These are phyloP conservation scores for Sycophila texana DNA, from an alignment of 2,888 invertebrate species.

Conservation along the genomic window DNA sequence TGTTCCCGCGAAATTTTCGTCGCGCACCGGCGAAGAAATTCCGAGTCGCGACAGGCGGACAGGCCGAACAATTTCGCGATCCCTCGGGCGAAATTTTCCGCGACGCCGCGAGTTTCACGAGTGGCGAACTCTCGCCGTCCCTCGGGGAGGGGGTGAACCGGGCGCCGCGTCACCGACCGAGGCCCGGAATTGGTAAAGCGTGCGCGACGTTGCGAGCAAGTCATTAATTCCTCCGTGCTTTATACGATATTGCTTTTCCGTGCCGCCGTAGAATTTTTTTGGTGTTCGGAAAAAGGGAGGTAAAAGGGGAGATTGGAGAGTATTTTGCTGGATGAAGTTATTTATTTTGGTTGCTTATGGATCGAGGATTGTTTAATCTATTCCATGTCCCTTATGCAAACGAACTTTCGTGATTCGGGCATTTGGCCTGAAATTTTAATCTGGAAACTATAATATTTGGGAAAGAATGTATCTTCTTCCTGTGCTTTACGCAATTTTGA, in stretches of 20 bases:
- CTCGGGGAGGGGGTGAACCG: neutral
- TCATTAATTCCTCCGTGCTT: neutral
- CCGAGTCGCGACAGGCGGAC: neutral
- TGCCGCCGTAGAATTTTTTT: neutral
- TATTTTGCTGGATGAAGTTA: neutral
- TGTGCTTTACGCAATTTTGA: too few relatives aligned
- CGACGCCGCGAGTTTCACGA: constrained; percentile 8
- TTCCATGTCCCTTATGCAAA: neutral
- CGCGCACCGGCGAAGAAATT: too few relatives aligned
- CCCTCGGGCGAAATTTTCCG: neutral
- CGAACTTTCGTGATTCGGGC: too few relatives aligned
- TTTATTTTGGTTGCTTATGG: too few relatives aligned
- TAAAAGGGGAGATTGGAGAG: neutral
- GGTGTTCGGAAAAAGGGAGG: neutral
- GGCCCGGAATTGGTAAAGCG: constrained; percentile 11
- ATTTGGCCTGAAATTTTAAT: too few relatives aligned
- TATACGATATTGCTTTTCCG: neutral
- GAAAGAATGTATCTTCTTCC: too few relatives aligned
- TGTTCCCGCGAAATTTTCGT: too few relatives aligned
- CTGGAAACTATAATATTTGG: too few relatives aligned
- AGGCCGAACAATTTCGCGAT: neutral
- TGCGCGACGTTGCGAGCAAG: neutral
- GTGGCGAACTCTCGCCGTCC: neutral
- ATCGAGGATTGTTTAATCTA: constrained; percentile 1
- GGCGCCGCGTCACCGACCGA: neutral